Conservation (phyloP, 2,888 invertebrate species). For the Molanna angustata region DNA sequence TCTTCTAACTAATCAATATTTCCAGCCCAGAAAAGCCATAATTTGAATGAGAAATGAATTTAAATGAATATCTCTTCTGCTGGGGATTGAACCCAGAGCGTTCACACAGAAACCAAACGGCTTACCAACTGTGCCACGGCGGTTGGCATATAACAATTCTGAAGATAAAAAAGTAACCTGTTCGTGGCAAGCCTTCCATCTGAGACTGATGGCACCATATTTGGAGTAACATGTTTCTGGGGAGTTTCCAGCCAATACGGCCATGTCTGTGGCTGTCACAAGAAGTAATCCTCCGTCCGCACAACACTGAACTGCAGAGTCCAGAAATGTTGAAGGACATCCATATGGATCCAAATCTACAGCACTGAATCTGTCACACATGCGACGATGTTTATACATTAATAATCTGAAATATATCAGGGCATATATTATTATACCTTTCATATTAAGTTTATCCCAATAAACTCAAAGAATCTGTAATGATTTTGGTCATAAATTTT, state of each 20-base stretch:
- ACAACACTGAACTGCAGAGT: slow-evolving; percentile 80
- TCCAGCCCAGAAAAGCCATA: no score
- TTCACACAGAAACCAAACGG: no score
- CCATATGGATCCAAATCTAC: slow-evolving; percentile 98
- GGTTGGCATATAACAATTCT: not conserved
- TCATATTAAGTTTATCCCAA: no score
- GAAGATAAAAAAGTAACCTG: slow-evolving; percentile 58
- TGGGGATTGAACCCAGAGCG: no score
- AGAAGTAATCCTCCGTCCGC: slow-evolving; percentile 83
- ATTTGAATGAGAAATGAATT: no score
- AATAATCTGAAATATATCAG: slow-evolving; percentile 58
- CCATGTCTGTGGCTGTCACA: slow-evolving; percentile 98
- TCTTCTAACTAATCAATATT: no score
- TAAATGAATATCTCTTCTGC: no score
- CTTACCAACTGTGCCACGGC: no score
- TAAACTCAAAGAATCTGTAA: no score
- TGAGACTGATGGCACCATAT: slow-evolving; percentile 88
- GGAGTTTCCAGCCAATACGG: slow-evolving; percentile 90
- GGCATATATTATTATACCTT: not conserved
- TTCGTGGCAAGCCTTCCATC: slow-evolving; percentile 90
- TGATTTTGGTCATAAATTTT: no score
- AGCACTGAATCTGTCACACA: slow-evolving; percentile 72
- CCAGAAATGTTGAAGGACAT: slow-evolving; percentile 88
- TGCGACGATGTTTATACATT: slow-evolving; percentile 75
- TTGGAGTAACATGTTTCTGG: slow-evolving; percentile 92